Evolutionary conservation across 2,113 vertebrate genomes (phyloP), one percentile per base, ranked within the genome.

Genomic region (Petromus typicus): DNA sequence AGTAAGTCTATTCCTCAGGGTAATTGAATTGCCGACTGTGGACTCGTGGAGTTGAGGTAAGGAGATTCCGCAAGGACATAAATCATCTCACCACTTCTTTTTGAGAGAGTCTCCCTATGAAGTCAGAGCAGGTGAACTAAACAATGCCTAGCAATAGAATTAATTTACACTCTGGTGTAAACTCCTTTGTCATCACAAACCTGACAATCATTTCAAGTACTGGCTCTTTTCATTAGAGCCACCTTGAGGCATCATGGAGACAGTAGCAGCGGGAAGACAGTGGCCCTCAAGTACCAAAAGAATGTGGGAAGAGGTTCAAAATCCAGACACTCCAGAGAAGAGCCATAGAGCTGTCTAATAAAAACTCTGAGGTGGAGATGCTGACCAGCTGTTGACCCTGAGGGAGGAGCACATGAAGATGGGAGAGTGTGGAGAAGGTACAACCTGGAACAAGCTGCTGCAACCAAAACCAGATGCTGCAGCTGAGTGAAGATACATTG

Each of bases 41-140:
- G 43, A 45, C 85, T 75, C 0, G 40, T 30, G 54, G n/a, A 78
- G 63, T 78, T 25, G 43, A 90, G 61, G n/a, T 69, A 37, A 92
- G 61, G 34, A 73, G 40, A 61, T 93, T 90, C 76, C 13, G 12
- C 69, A 78, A 61, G 93, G 80, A 67, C 61, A 12, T 67, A 64
- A 73, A 82, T 95, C 51, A 89, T 23, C 11, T 27, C 32, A 71
- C 12, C 57, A 12, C 82, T 84, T 57, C 34, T 85, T 61, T 85
- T 90, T 81, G 51, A 78, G 73, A 80, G 64, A 61, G 3, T 85
- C 85, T 54, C 0, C 51, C 54, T 57, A 17, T 85, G 81, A 81
- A 91, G 83, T 75, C 81, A 57, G 67, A 37, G 61, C 32, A 30
- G 22, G 73, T 40, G 32, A 91, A 66, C 18, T 78, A 51, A 81